A percentile compares a stretch with the other conserved stretches of the same genome.
Evolutionary conservation across 1,140 invertebrate species (phyloP).

Genomic region (Trachymyrmex septentrionalis): DNA sequence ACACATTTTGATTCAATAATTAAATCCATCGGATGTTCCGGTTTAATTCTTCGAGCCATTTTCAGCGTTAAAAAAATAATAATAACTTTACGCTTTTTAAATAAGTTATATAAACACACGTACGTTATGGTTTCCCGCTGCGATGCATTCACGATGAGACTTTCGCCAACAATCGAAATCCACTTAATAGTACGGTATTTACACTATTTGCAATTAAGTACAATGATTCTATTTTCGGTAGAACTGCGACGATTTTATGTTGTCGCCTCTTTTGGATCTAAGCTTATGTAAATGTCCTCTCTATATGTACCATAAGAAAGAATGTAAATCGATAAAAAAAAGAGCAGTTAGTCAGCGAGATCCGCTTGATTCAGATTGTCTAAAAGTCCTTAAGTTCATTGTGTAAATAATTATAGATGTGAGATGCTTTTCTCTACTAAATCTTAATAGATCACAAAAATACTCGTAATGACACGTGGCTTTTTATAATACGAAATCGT

Average conservation of each 20-base stretch:
- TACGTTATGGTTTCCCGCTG: background rate
- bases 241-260: too few species aligned
- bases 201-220: background rate
- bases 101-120: background rate
- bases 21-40: too few species aligned
- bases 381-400: constrained; percentile 2
- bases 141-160: background rate
- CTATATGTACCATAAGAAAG: background rate
- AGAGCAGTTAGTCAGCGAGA: background rate
- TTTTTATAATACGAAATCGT: background rate
- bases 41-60: too few species aligned
- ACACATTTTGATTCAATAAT: too few species aligned
- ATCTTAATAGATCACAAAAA: background rate
- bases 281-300: constrained; percentile 18
- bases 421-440: background rate
- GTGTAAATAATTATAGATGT: background rate
- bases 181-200: background rate
- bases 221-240: background rate
- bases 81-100: background rate
- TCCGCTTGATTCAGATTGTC: background rate
- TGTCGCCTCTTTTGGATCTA: background rate
- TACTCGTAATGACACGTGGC: background rate
- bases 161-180: background rate
- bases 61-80: too few species aligned
- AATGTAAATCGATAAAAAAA: constrained; percentile 2